These are phyloP conservation scores for Teleiodes luculella DNA, from an alignment of 2,888 invertebrate species.

Conservation along the genomic window DNA sequence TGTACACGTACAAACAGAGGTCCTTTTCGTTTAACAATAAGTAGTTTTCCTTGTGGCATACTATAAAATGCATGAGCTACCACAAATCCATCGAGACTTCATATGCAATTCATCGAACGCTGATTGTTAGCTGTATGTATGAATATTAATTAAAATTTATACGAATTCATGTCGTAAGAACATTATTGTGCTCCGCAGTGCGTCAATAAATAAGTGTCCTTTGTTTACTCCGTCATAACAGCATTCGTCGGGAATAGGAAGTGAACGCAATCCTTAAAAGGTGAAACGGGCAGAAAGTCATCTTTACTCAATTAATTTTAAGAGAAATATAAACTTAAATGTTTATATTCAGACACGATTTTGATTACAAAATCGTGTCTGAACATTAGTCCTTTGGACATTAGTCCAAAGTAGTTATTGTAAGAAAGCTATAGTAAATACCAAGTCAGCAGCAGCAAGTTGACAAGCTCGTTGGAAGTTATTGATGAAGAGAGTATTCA, in stretches of 20 bases:
- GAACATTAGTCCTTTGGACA: too few relatives aligned
- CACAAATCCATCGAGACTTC: slow-evolving; percentile 55
- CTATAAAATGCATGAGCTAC: slow-evolving; percentile 58
- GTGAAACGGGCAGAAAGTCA: neutral
- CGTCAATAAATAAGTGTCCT: slow-evolving; percentile 36
- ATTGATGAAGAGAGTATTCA: slow-evolving; percentile 37
- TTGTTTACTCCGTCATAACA: slow-evolving; percentile 48
- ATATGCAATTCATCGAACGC: slow-evolving; percentile 58
- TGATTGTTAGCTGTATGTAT: slow-evolving; percentile 49
- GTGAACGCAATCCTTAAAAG: slow-evolving; percentile 24
- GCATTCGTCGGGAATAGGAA: slow-evolving; percentile 35
- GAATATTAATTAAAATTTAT: slow-evolving; percentile 55
- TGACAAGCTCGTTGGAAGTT: slow-evolving; percentile 24
- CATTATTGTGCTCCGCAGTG: slow-evolving; percentile 35
- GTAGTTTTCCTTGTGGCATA: slow-evolving; percentile 48
- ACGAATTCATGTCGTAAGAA: slow-evolving; percentile 33
- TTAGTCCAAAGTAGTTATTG: neutral
- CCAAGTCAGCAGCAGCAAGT: neutral
- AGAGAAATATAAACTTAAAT: neutral
- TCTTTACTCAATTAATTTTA: too few relatives aligned
- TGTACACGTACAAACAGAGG: neutral
- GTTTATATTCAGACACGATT: too few relatives aligned
- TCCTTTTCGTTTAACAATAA: slow-evolving; percentile 41
- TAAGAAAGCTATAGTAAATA: neutral
- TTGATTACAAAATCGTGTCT: too few relatives aligned